These are phyloP conservation scores for Aegypius monachus DNA, from an alignment of 2,113 vertebrate species.

Conservation along the genomic window DNA sequence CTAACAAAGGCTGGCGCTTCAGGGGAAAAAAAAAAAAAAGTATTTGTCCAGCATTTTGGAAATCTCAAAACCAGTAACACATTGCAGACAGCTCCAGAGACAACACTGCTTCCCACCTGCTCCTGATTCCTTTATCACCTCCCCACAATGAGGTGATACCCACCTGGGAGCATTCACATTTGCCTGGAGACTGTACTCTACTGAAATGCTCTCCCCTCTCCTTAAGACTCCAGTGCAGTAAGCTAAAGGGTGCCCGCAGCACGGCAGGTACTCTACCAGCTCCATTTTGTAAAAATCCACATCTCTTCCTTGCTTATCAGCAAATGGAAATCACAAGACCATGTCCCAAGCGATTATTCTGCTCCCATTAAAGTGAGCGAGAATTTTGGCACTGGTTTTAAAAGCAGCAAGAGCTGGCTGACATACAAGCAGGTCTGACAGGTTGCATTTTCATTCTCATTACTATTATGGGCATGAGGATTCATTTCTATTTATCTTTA, in stretches of 20 bases:
- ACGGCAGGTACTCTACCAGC: neutral
- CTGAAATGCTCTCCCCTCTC: neutral
- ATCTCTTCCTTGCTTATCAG: neutral
- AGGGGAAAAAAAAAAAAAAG: neutral
- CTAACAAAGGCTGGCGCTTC: neutral
- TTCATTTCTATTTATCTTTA: neutral
- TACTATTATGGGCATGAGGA: neutral
- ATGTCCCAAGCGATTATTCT: neutral
- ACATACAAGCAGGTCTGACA: neutral
- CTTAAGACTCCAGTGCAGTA: no score
- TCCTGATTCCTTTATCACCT: neutral
- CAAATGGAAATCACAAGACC: neutral
- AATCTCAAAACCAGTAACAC: neutral
- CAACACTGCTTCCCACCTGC: neutral
- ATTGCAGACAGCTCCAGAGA: neutral
- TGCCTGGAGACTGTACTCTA: neutral
- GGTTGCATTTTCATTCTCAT: slow-evolving; percentile 5
- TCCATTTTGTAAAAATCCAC: neutral
- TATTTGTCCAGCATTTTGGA: neutral
- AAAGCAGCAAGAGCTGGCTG: neutral
- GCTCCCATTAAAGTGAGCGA: neutral
- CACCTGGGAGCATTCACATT: neutral
- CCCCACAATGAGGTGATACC: neutral
- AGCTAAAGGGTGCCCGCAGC: neutral
- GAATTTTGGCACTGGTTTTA: neutral